A percentile compares a stretch with the other conserved stretches of the same genome.
Conservation (phyloP, 2,113 vertebrate genomes). For the Trichomycterus rosablanca region DNA sequence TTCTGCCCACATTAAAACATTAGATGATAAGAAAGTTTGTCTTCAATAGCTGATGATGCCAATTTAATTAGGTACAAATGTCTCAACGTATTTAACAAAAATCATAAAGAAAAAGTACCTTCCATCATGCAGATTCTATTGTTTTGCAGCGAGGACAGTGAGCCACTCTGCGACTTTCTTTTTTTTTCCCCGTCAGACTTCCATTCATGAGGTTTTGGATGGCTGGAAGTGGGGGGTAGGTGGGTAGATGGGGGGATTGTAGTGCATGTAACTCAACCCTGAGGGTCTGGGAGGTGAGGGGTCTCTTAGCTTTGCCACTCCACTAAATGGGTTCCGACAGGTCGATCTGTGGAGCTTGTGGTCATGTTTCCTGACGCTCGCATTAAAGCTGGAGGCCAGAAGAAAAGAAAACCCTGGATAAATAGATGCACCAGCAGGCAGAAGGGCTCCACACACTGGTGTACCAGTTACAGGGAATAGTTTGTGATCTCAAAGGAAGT, state of each 20-base stretch:
- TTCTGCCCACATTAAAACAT: too few species aligned
- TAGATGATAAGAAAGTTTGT: too few species aligned
- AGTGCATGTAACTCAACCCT: constrained; percentile 43
- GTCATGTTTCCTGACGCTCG: constrained; percentile 46
- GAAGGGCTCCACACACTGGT: constrained; percentile 13
- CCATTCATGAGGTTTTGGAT: constrained; percentile 25
- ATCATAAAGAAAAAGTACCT: too few species aligned
- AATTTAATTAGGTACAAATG: too few species aligned
- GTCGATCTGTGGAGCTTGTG: constrained; percentile 35
- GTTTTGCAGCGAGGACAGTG: not conserved
- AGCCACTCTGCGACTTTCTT: not conserved
- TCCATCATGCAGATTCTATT: too few species aligned
- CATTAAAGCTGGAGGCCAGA: constrained; percentile 16
- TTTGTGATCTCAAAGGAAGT: too few species aligned
- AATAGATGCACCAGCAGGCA: constrained; percentile 4
- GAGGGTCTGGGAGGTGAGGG: constrained; percentile 39
- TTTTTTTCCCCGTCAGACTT: constrained; percentile 18
- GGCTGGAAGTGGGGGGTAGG: constrained; percentile 9
- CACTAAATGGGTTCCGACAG: constrained; percentile 48
- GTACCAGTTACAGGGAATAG: too few species aligned
- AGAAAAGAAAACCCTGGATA: constrained; percentile 25
- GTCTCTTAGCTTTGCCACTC: constrained; percentile 36
- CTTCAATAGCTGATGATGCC: too few species aligned
- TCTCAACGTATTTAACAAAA: too few species aligned
- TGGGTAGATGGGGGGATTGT: not conserved